phyloP scores from a whole-genome alignment of 2,113 vertebrate genomes.

The Chrysochloris asiatica region DNA sequence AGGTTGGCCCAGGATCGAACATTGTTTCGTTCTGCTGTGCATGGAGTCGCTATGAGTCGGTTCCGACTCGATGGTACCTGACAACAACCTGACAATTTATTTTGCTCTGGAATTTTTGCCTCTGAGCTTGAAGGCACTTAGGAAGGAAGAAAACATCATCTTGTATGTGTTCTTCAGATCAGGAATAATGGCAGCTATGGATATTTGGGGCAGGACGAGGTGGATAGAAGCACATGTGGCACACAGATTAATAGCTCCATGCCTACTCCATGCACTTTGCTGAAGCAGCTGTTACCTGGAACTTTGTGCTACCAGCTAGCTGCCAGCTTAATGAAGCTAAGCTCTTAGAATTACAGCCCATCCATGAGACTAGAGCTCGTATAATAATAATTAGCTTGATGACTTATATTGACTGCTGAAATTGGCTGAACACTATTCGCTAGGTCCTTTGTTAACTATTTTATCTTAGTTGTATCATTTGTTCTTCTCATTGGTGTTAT shows the following conservation, averaged over 20 bases:
- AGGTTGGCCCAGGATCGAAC: no score
- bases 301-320: background rate
- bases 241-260: background rate
- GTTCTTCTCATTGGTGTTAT: background rate
- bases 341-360: background rate
- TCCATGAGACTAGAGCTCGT: background rate
- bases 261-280: background rate
- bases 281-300: background rate
- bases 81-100: no score
- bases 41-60: no score
- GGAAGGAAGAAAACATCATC: background rate
- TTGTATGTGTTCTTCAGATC: background rate
- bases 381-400: background rate
- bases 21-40: no score
- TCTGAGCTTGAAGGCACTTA: background rate
- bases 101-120: no score
- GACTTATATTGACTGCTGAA: slow-evolving; percentile 38
- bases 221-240: background rate
- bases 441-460: background rate
- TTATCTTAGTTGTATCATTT: background rate
- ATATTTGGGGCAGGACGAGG: no score
- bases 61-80: no score
- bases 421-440: background rate
- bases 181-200: background rate
- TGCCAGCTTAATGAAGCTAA: background rate